Evolutionary conservation across 1,140 invertebrate genomes (phyloP), one percentile per base, ranked within the genome.

Genomic region (Camponotus pennsylvanicus): DNA sequence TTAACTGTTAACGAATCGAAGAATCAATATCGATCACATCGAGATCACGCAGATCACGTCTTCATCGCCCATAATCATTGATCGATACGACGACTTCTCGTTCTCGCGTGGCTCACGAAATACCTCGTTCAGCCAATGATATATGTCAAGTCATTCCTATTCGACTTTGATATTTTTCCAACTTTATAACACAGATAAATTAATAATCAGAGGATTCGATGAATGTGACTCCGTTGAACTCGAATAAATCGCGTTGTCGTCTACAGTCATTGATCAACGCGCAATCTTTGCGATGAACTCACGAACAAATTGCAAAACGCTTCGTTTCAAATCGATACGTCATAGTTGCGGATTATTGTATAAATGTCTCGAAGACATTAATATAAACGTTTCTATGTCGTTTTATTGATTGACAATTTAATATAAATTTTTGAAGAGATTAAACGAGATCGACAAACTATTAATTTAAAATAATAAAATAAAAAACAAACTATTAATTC

Each of bases 271-370:
- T 83, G 79, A 83, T 83, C 79, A 83, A 83, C 49, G 69, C 69
- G 40, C 69, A 34, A 83, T 63, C 69, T 45, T 40, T 32, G 69
- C 27, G 40, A 75, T 37, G 40, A 73, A 37, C 52, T 59, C 67
- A 27, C 69, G 69, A 63, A 8, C 42, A 55, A 55, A 45, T 75
- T 61, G 69, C 69, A 42, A 59, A 73, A 75, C n/a, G 69, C 32
- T 37, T 83, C 69, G 69, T 73, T 83, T 75, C 79, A 83, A 83
- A 83, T 83, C 79, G 79, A 83, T 83, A 69, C 55, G 79, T 83
- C 79, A 83, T 73, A 75, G 40, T 75, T 70, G 15, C 71, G 32
- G 40, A 83, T 83, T 73, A 83, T 73, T 63, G 55, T 75, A 61
- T 27, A 75, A 42, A 73, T 75, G 42, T 71, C 40, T 45, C 67